Evolutionary conservation across 2,113 vertebrate genomes (phyloP), one percentile per base, ranked within the genome.

Genomic region (Archocentrus centrarchus): DNA sequence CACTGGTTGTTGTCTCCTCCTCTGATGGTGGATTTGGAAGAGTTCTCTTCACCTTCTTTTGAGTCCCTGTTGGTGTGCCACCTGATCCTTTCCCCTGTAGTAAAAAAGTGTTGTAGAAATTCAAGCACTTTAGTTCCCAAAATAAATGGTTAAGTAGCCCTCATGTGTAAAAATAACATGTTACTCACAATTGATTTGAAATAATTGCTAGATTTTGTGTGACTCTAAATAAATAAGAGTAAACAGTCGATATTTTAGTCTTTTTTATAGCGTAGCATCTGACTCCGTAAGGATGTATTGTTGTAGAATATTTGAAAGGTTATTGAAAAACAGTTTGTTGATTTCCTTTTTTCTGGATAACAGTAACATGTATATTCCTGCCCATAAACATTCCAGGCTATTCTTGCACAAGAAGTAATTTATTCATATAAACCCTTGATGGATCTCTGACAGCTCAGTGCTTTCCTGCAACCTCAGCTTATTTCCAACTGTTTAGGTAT

Each of bases 1-100:
- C 95, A 84, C 90, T 95, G 64, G 95, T 83, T 75, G 95, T 88
- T 11, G 97, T 89, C 75, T 96, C 95, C 81, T 98, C 98, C 64
- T 99, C 98, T 10, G 97, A 97, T 14, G 98, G 98, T 79, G 98
- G 98, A 89, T 99, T 99, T 63, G 98, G 98, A 11, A 99, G 96
- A 9, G 98, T 99, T 80, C 98, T 96, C 91, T 99, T 99, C 62
- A 99, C 98, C 92, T 99, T 99, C 95, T 99, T 99, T 92, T 98
- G 98, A 61, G 96, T 96, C 18, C 97, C 96, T 22, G 98, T 96
- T 24, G 97, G 91, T 66, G 97, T 96, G 77, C 95, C 81, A 66
- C 94, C 96, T 82, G 97, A 96, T 70, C 95, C 94, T 95, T 98
- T 99, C 6, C 95, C 94, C 97, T 99, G 59, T 50, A 32, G 15